These are phyloP conservation scores for Cylindroiulus punctatus DNA, from an alignment of 2,888 invertebrate genomes.

Conservation along the genomic window DNA sequence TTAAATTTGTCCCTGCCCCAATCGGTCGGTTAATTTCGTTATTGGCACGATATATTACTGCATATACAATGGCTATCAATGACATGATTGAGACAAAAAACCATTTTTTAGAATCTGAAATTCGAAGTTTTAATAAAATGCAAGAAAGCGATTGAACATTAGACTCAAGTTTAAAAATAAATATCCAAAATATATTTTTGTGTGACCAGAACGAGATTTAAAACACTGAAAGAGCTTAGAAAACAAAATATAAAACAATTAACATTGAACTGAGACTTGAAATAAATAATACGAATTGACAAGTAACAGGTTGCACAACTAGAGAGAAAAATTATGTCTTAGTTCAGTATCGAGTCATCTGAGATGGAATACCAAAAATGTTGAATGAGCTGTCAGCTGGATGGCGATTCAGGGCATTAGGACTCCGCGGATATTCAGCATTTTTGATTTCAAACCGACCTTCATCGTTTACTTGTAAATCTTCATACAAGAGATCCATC, in stretches of 20 bases:
- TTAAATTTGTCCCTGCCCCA: too few relatives aligned
- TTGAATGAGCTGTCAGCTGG: constrained; percentile 56
- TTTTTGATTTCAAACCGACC: neutral
- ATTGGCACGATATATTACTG: too few relatives aligned
- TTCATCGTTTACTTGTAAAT: neutral
- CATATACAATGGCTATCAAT: neutral
- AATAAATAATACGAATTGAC: neutral
- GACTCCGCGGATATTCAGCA: neutral
- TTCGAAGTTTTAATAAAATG: neutral
- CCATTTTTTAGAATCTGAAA: neutral
- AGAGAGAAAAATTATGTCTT: neutral
- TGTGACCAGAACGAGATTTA: constrained; percentile 9
- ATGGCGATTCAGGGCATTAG: neutral
- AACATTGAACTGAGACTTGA: neutral
- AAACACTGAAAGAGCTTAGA: neutral
- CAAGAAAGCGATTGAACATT: neutral
- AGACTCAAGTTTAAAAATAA: neutral
- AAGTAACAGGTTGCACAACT: neutral
- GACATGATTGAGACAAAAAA: neutral
- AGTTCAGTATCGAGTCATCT: constrained; percentile 6
- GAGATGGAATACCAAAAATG: constrained; percentile 58
- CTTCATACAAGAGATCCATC: neutral
- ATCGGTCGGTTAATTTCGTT: too few relatives aligned
- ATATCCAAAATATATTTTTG: neutral
- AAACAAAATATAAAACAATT: constrained; percentile 1